phyloP scores from a whole-genome alignment of 2,113 vertebrate genomes.

The Sceloporus undulatus region DNA sequence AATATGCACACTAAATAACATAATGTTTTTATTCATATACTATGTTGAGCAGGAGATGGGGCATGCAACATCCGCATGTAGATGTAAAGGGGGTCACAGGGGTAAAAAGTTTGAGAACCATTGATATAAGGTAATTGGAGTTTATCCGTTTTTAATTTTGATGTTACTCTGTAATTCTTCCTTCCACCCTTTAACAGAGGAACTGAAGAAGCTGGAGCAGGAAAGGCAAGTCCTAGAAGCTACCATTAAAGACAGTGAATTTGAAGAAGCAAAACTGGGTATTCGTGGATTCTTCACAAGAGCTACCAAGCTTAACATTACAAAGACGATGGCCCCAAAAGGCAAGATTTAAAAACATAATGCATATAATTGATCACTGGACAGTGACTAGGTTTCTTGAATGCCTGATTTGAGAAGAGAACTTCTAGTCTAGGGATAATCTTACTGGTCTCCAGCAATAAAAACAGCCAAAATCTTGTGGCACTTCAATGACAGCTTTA shows the following conservation, averaged over 20 bases:
- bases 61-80: no score
- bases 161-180: slow-evolving; percentile 1
- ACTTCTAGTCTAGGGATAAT: background rate
- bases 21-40: no score
- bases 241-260: slow-evolving; percentile 82
- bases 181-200: slow-evolving; percentile 81
- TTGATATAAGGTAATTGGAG: accelerated
- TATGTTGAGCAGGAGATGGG: no score
- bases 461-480: background rate
- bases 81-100: no score
- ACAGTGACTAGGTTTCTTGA: background rate
- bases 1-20: no score
- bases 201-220: slow-evolving; percentile 86
- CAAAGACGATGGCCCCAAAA: slow-evolving; percentile 82
- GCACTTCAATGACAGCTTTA: background rate
- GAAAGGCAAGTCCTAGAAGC: slow-evolving; percentile 88
- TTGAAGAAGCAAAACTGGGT: slow-evolving; percentile 77
- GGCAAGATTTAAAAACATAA: slow-evolving; percentile 76
- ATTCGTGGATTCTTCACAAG: slow-evolving; percentile 85
- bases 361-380: background rate
- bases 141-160: slow-evolving; percentile 26
- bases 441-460: background rate
- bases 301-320: slow-evolving; percentile 80
- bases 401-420: background rate
- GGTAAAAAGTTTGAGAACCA: no score